Base-by-base conservation (phyloP, 2,797 vertebrate genomes). In the Semotilus atromaculatus region DNA sequence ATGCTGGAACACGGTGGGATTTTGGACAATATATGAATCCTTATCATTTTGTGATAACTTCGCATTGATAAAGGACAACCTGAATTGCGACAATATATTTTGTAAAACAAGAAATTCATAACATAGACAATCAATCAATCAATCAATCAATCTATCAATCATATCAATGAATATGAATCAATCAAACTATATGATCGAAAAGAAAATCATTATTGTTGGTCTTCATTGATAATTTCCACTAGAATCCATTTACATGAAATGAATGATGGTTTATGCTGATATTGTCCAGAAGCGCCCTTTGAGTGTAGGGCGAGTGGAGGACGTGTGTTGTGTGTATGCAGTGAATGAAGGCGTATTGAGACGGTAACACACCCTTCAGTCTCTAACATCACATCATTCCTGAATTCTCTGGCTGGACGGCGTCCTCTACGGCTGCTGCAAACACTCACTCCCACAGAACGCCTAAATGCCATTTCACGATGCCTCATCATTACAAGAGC, bases 401-500 rank as follows among this genome's bases (percentile, higher is more conserved):
- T 36, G 72, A 55, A 7, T 7, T 51, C 34, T 76, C 31, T 38
- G 13, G 4, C 51, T 38, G 51, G 31, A 58, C 31, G 16, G 23
- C 36, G 31, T 55, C 38, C 51, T 55, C 48, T 36, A 55, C 48
- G 23, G 73, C 48, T n/a, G 31, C 21, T 58, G 31, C 51, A 18
- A 75, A 36, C 36, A 75, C 19, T 36, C 48, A 55, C 48, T 74
- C 29, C 23, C 11, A 74, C 19, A 66, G 5, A 40, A 60, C 19
- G 14, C 34, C 5, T 2, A 34, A 62, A 31, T 34, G 55, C 21
- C 55, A 51, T 51, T 48, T 74, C 62, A 83, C 3, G 1, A 68
- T 55, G 14, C 38, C 19, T 51, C 70, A 67, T 64, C 31, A 66
- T 66, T 14, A 83, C 60, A 83, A 26, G 55, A 36, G 67, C 70